Percentiles rank a stretch among this genome's conserved stretches.
These are phyloP conservation scores for Fistularia tabacaria DNA, from an alignment of 2,797 vertebrate species.

Conservation along the genomic window DNA sequence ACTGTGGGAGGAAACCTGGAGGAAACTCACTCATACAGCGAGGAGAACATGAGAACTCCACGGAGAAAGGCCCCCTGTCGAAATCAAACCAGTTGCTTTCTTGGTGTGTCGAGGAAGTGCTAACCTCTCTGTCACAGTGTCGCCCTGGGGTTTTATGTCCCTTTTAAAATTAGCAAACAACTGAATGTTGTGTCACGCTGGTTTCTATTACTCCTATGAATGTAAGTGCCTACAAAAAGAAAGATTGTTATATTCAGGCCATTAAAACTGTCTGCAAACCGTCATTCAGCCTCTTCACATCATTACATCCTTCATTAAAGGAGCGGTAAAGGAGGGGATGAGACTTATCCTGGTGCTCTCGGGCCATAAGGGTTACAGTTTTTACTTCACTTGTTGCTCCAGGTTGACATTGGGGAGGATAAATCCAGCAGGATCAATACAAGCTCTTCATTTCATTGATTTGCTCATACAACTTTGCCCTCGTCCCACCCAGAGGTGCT, in stretches of 20 bases:
- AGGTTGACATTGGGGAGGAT: conserved; percentile 69
- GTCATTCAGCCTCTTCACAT: conserved; percentile 54
- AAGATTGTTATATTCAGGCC: conserved; percentile 8
- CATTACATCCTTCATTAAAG: conserved; percentile 67
- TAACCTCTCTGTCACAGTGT: no score
- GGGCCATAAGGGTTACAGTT: conserved; percentile 52
- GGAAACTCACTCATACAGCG: no score
- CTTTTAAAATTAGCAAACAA: no score
- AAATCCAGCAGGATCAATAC: conserved; percentile 71
- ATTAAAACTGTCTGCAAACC: conserved; percentile 51
- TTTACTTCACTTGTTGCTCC: conserved; percentile 50
- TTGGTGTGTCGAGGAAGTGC: no score
- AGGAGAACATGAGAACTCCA: no score
- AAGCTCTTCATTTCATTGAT: conserved; percentile 68
- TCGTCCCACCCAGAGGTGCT: conserved; percentile 49
- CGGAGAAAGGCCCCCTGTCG: no score
- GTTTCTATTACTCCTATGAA: no score
- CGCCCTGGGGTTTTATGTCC: no score
- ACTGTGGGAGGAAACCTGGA: no score
- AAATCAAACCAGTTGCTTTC: no score
- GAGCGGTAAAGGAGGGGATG: conserved; percentile 48
- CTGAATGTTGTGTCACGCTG: no score
- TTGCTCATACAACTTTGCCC: conserved; percentile 54
- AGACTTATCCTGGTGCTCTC: conserved; percentile 62
- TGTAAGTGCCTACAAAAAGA: no score